Evolutionary conservation across 2,888 invertebrate species (phyloP).

Genomic region (Drosophila neoperkinsi): DNA sequence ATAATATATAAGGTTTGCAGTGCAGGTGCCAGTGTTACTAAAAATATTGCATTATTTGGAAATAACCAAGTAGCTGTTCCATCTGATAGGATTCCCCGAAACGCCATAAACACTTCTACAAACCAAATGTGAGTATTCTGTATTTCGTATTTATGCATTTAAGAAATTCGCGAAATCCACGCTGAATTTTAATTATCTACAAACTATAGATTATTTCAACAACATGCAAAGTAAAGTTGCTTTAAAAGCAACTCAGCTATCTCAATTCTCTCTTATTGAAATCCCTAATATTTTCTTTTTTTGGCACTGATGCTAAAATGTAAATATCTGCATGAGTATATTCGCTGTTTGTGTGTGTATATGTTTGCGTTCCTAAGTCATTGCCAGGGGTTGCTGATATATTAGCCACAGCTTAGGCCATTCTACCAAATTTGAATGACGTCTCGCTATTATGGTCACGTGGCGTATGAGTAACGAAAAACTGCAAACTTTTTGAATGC

Average conservation of each 20-base stretch:
- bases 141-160: not conserved
- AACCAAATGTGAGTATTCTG: constrained; percentile 20
- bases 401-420: constrained; percentile 45
- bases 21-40: not conserved
- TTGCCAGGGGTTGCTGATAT: constrained; percentile 33
- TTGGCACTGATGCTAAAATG: constrained; percentile 3
- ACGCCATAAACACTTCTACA: not conserved
- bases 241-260: not conserved
- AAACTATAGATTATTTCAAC: not conserved
- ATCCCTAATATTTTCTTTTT: not conserved
- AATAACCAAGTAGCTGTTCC: not conserved
- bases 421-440: constrained; percentile 12
- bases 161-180: not conserved
- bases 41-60: not conserved
- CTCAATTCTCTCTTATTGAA: not conserved
- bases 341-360: constrained; percentile 3
- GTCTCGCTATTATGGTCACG: constrained; percentile 29
- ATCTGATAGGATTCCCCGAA: not conserved
- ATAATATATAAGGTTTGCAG: not conserved
- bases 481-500: constrained; percentile 51
- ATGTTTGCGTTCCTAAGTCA: constrained; percentile 25
- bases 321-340: constrained; percentile 12
- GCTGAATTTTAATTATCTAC: not conserved
- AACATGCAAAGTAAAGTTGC: not conserved
- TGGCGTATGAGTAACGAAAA: constrained; percentile 60